phyloP scores from a whole-genome alignment of 2,797 vertebrate species.

The Danio choprae region DNA sequence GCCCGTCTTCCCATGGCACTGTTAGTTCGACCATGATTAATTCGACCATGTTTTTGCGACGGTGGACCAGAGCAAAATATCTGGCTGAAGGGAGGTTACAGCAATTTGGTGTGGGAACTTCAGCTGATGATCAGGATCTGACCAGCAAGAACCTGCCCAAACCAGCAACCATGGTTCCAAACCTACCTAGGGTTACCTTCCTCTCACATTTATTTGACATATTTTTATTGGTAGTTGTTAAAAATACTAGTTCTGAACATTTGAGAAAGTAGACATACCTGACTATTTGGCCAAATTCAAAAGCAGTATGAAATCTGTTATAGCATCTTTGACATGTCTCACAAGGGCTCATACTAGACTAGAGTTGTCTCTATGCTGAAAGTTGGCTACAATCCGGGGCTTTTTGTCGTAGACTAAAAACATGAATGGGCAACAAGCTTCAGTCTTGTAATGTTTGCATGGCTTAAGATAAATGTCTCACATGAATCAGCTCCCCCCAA shows the following conservation, averaged over 20 bases:
- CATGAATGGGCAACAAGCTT: background rate
- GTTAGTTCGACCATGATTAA: too few relatives aligned
- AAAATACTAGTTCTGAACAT: background rate
- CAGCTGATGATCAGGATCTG: too few relatives aligned
- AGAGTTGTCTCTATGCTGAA: background rate
- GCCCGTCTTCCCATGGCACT: too few relatives aligned
- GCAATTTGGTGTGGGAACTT: too few relatives aligned
- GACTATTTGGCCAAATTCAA: background rate
- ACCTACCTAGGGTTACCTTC: too few relatives aligned
- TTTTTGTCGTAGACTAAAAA: background rate
- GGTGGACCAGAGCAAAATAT: too few relatives aligned
- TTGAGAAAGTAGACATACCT: background rate
- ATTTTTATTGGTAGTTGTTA: background rate
- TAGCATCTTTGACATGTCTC: background rate
- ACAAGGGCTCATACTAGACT: background rate
- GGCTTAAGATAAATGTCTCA: constrained; percentile 16
- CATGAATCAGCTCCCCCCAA: background rate
- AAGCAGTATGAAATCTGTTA: background rate
- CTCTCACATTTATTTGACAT: background rate
- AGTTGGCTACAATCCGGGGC: background rate
- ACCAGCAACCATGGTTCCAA: too few relatives aligned
- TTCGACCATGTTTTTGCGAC: too few relatives aligned
- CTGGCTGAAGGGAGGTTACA: too few relatives aligned
- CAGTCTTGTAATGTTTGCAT: constrained; percentile 11
- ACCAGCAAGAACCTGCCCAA: too few relatives aligned